Evolutionary conservation across 2,888 invertebrate genomes (phyloP).

Genomic region (Abrostola triplasia): DNA sequence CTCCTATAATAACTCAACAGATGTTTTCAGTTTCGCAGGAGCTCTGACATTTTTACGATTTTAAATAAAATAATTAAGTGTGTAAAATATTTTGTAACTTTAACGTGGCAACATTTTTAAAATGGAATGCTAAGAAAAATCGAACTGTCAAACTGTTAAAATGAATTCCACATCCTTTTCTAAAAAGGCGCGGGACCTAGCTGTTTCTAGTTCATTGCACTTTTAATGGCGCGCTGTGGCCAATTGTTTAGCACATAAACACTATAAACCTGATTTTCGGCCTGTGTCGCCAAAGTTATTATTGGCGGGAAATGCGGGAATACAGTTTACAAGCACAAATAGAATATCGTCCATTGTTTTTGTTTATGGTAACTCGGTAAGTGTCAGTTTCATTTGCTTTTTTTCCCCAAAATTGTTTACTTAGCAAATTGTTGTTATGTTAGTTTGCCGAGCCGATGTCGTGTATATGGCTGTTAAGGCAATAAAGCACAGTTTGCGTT

Average conservation of each 20-base stretch:
- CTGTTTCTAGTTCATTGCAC: constrained; percentile 36
- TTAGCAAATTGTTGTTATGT: too few relatives aligned
- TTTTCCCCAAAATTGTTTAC: too few relatives aligned
- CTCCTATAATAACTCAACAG: constrained; percentile 17
- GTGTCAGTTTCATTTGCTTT: neutral
- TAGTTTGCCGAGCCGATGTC: too few relatives aligned
- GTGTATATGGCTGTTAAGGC: neutral
- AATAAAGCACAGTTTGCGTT: constrained; percentile 33
- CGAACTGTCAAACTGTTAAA: neutral
- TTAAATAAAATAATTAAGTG: neutral
- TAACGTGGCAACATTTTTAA: neutral
- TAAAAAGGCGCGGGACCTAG: constrained; percentile 11
- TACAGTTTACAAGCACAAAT: neutral
- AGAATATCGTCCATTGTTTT: neutral
- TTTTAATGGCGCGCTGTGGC: constrained; percentile 10
- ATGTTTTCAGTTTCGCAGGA: neutral
- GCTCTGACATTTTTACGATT: constrained; percentile 16
- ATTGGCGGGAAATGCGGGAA: neutral
- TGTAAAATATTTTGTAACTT: neutral
- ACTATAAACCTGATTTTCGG: constrained; percentile 20
- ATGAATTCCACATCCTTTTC: constrained; percentile 12
- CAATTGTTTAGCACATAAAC: constrained; percentile 32
- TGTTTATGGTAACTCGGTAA: neutral
- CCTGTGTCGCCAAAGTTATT: constrained; percentile 11
- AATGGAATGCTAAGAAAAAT: neutral